Base-by-base conservation (phyloP, 2,113 vertebrate genomes). In the Pyxicephalus adspersus region DNA sequence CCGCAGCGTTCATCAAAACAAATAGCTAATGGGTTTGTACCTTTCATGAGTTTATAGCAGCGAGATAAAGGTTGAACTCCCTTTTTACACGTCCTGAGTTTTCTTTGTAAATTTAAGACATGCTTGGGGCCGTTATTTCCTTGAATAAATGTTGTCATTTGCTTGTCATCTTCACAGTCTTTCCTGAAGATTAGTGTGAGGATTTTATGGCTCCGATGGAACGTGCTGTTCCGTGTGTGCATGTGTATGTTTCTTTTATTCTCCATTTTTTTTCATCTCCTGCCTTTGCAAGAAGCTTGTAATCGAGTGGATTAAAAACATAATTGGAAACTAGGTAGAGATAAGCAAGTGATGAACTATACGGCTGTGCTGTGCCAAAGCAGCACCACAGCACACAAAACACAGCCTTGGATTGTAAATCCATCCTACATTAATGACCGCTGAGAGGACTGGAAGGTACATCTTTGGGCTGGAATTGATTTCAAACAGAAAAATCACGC, bases 81-180 rank as follows among this genome's bases (percentile, higher is more conserved):
- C 72, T 54, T 82, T 82, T 82, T 82, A 74, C 61, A 66, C 70
- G 65, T 82, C 80, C 51, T 29, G 22, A 74, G 80, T 75, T 75
- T 66, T 82, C 50, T 22, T 63, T 58, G 70, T 75, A 81, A 81
- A 81, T 81, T 81, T 81, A 74, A 66, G 54, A 74, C 60, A 74
- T 45, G 80, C 60, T 74, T 45, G 58, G 34, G 80, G 80, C 80
- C 26, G 70, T 74, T 81, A 81, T 81, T 81, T 81, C 74, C 61
- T 75, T 82, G 61, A 82, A 82, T 82, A 82, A 82, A 82, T 82
- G 80, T 82, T 82, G 80, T 82, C 80, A 82, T 82, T 82, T 82
- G 61, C 61, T 75, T 82, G 80, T 82, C 80, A 82, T 66, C 80
- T 80, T 60, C 57, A 52, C 65, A 71, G 77, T 66, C 50, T 75